Percentiles rank a stretch among this genome's conserved stretches.
phyloP scores from a whole-genome alignment of 2,113 vertebrate genomes.

The Nansenia antarctica region DNA sequence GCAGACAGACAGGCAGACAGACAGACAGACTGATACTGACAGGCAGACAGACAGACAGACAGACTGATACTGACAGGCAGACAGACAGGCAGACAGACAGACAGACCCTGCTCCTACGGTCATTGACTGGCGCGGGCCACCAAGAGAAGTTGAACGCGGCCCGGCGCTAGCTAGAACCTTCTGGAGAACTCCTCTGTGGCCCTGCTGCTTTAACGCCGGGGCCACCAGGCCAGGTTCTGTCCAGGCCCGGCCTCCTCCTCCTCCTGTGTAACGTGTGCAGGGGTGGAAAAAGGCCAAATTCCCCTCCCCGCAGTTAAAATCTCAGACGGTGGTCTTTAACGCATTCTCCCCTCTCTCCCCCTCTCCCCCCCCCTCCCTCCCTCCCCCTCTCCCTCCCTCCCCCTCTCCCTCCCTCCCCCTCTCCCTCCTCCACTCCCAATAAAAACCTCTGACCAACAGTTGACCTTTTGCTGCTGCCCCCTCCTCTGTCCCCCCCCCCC shows the following conservation, averaged over 20 bases:
- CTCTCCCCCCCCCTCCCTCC: slow-evolving; percentile 65
- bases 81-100: too few relatives aligned
- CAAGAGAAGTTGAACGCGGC: neutral
- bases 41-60: too few relatives aligned
- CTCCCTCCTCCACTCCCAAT: slow-evolving; percentile 68
- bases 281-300: slow-evolving; percentile 63
- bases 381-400: too few relatives aligned
- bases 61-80: too few relatives aligned
- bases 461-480: slow-evolving; percentile 69
- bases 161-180: neutral
- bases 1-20: too few relatives aligned
- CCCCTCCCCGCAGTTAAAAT: slow-evolving; percentile 75
- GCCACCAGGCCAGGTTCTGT: slow-evolving; percentile 24
- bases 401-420: slow-evolving; percentile 21
- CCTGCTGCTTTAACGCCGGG: slow-evolving; percentile 5
- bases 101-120: too few relatives aligned
- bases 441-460: slow-evolving; percentile 81
- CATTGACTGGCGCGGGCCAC: neutral
- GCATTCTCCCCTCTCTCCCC: slow-evolving; percentile 63
- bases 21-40: too few relatives aligned
- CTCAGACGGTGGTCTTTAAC: slow-evolving; percentile 79
- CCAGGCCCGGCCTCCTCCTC: slow-evolving; percentile 23
- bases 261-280: slow-evolving; percentile 47
- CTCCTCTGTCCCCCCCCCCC: slow-evolving; percentile 30
- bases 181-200: slow-evolving; percentile 6